Evolutionary conservation across 1,140 invertebrate species (phyloP).

Genomic region (Saxidomus purpurata): DNA sequence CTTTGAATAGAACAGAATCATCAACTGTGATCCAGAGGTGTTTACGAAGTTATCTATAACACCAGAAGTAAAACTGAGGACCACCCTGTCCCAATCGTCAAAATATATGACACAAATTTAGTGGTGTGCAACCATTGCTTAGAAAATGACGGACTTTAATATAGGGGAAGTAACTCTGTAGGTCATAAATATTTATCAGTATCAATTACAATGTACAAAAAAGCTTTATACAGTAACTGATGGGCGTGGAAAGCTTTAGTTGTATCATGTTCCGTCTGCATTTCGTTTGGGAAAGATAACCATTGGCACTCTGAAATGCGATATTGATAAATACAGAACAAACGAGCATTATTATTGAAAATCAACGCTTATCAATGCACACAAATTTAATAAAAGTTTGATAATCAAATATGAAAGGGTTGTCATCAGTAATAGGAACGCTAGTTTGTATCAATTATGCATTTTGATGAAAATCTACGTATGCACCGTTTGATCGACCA

Average conservation of each 20-base stretch:
- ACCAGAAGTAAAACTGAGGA: too few relatives aligned
- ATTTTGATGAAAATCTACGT: constrained; percentile 5
- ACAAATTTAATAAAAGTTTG: constrained; percentile 41
- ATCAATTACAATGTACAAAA: too few relatives aligned
- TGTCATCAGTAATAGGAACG: constrained; percentile 36
- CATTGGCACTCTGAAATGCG: constrained; percentile 36
- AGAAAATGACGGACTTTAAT: too few relatives aligned
- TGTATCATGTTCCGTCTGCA: not conserved
- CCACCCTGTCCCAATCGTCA: too few relatives aligned
- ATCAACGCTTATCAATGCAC: constrained; percentile 15
- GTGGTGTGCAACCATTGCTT: too few relatives aligned
- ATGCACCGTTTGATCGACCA: not conserved
- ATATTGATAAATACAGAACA: constrained; percentile 37
- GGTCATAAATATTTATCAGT: too few relatives aligned
- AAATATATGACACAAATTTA: too few relatives aligned
- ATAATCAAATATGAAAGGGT: constrained; percentile 47
- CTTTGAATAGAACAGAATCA: too few relatives aligned
- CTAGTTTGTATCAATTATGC: constrained; percentile 47
- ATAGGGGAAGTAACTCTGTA: too few relatives aligned
- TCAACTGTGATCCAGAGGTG: too few relatives aligned
- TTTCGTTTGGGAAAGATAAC: constrained; percentile 23
- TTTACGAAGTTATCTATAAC: too few relatives aligned
- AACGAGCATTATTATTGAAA: constrained; percentile 28
- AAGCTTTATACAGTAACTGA: too few relatives aligned
- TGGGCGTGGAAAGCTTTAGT: not conserved